Evolutionary conservation across 64 coral and sea anemone species (phyloP).

Genomic region (Hydrozoanthus tunicans): DNA sequence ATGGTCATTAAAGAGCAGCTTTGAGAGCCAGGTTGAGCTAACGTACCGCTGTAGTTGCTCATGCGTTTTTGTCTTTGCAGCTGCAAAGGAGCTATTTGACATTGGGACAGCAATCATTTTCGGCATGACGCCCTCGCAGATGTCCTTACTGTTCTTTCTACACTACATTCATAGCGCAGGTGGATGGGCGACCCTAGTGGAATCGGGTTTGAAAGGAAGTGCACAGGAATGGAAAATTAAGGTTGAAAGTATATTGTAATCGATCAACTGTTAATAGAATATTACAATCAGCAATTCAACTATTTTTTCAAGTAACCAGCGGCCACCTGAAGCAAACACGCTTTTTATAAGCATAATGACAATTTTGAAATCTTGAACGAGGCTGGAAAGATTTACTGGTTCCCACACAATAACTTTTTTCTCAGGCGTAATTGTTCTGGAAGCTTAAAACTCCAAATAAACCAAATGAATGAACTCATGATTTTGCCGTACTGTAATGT

Average conservation of each 20-base stretch:
- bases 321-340: too few species aligned
- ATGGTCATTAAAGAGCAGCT: not conserved
- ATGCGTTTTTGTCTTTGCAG: constrained; percentile 32
- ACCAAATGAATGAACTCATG: too few species aligned
- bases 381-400: too few species aligned
- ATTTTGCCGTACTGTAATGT: too few species aligned
- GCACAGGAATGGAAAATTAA: constrained; percentile 95
- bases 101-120: constrained; percentile 75
- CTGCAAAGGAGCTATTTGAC: constrained; percentile 67
- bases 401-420: too few species aligned
- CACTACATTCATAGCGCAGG: constrained; percentile 80
- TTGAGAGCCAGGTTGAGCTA: not conserved
- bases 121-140: constrained; percentile 85
- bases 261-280: not conserved
- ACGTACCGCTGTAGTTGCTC: not conserved
- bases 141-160: constrained; percentile 89
- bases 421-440: too few species aligned
- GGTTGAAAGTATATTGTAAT: constrained; percentile 28
- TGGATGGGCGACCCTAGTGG: constrained; percentile 63
- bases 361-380: too few species aligned
- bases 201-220: constrained; percentile 70
- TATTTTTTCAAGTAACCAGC: too few species aligned
- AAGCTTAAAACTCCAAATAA: too few species aligned
- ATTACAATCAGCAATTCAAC: not conserved
- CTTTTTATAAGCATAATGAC: too few species aligned